Evolutionary conservation across 2,797 vertebrate genomes (phyloP), one percentile per base, ranked within the genome.

Genomic region (Onychomys torridus): DNA sequence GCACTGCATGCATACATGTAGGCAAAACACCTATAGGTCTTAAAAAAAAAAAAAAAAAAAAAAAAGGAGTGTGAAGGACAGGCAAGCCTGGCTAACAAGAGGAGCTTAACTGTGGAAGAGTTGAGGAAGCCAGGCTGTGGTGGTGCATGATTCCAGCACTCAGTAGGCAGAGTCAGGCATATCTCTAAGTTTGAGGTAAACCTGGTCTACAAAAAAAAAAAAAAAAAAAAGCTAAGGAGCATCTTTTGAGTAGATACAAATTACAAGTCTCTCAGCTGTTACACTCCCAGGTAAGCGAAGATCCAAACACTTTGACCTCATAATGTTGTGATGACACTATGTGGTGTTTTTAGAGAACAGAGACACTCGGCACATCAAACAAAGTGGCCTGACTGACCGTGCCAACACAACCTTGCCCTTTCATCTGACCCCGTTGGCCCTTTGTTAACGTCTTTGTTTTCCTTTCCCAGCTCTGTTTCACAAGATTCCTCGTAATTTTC

Each of bases 271-370:
- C 29, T 34, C 3, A 4, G 40, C 17, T 40, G 11, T n/a, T 57
- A 63, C 19, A 32, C 65, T 73, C 32, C 79, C 52, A 40, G 32
- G 10, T 21, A 29, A 11, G 32, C 9, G 37, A 49, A 55, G 49
- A n/a, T 29, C 19, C 81, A 17, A 71, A 77, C 2, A 25, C 12
- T 16, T n/a, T 29, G 40, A 9, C 21, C 49, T 57, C 9, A 16
- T 0, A 6, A 16, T 2, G 16, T 23, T 27, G 37, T 46, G 40
- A 43, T 16, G 40, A 43, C 27, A 46, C 82, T 9, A 14, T 0
- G 1, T 12, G 23, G 23, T 2, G 23, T 23, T 21, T 17, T n/a
- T 2, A 29, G 43, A 21, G 37, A 59, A n/a, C 2, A 29, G n/a
- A 55, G 52, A 25, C 84, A 71, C 61, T 27, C 0, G 6, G 46